Base-by-base conservation (phyloP, 2,113 vertebrate genomes). In the Propithecus coquereli region DNA sequence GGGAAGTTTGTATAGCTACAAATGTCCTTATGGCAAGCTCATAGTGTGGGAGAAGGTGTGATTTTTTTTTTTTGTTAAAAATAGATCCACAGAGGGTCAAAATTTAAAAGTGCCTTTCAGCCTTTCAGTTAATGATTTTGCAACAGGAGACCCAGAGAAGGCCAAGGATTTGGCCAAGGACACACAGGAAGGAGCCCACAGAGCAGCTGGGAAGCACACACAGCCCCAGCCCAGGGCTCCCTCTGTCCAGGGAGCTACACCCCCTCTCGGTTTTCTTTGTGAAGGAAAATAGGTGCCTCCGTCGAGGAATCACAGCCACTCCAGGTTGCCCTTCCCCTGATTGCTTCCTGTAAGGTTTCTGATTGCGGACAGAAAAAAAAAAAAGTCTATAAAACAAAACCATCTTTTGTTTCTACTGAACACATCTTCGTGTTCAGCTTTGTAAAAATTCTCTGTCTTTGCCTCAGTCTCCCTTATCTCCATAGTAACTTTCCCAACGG, bases 21-120 rank as follows among this genome's bases (percentile, higher is more conserved):
- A 61, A 98, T 97, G 96, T 90, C 54, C 1, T 65, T 65, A 87
- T 87, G 96, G 83, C 94, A 76, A 92, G 47, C 76, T 81, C 45
- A n/a, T 63, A 70, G 82, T 50, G 96, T 73, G 59, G 93, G 79
- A 96, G 68, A 20, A 11, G 34, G 43, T 54, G 57, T 37, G 71
- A 27, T 52, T 90, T 92, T 61, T 47, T 92, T 61, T 47, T 77
- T 87, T 59, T 32, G 83, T 80, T 94, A 96, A 95, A 96, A 97
- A 96, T 95, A 97, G 96, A 94, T 79, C 22, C 61, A 34, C 0
- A 47, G 68, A 96, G 68, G 65, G 37, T 86, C 59, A 30, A 50
- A 50, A 87, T 87, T 54, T 61, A 91, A 94, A 95, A 47, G 3
- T 23, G 57, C 5, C 52, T 86, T 93, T 87, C 43, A 40, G 83